Base-by-base conservation (phyloP, 2,888 invertebrate species). In the Eristalinus sepulchralis region DNA sequence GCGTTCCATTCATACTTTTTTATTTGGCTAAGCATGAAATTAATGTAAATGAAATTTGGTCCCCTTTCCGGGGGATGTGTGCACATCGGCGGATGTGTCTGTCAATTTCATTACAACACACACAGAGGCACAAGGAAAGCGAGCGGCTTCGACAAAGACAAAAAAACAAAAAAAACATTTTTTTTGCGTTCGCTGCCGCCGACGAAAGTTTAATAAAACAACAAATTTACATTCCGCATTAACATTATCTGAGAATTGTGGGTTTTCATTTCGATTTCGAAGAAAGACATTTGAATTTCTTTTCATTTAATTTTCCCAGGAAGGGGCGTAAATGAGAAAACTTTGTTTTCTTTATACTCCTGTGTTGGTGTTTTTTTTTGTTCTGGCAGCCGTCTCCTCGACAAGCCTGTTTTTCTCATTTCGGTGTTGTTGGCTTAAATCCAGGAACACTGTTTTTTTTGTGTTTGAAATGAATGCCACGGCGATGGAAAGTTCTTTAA, bases 171-270 rank as follows among this genome's bases (percentile, higher is more conserved):
- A 47, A 31, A n/a, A 68, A n/a, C 10, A 6, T 34, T 79, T 67
- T 36, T 59, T 39, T 17, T 66, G 17, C 39, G 55, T 59, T 27
- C 27, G 27, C 5, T 27, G 27, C 27, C 27, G 27, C 27, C 27
- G 27, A 59, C 70, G 64, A 75, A 84, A 75, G 83, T 80, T 84
- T 70, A 80, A 66, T 60, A 71, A 71, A 70, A 79, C 67, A 79
- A 68, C 62, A 68, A 57, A 67, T 68, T 55, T 80, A 80, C 75
- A 76, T 80, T 66, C 27, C 53, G 31, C 24, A 64, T 62, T 62
- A 71, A 60, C 68, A 33, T 81, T 81, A 60, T 84, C 71, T 71
- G 47, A 39, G 34, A 70, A 70, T 79, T 73, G 64, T 80, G 76
- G 66, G 75, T 80, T 84, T 70, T 66, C 55, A 62, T 66, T 75